phyloP scores from a whole-genome alignment of 2,888 invertebrate genomes.

The Ametastegia equiseti region DNA sequence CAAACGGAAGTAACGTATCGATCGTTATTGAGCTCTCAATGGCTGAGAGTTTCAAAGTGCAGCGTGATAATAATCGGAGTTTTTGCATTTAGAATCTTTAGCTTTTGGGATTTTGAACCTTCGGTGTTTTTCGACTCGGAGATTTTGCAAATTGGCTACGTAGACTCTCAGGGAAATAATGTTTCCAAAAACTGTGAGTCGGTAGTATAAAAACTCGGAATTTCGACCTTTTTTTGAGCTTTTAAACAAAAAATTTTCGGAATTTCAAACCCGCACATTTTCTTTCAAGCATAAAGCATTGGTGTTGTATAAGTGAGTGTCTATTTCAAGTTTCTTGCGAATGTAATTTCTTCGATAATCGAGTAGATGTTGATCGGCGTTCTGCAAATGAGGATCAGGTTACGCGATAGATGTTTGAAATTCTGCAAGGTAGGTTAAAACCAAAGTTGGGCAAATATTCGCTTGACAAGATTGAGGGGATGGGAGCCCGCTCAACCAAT shows the following conservation, averaged over 20 bases:
- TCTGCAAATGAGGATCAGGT: slow-evolving; percentile 15
- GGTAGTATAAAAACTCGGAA: too few species aligned
- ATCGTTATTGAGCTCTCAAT: background rate
- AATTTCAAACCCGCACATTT: background rate
- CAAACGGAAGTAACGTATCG: background rate
- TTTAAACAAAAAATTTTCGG: too few species aligned
- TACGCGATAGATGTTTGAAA: background rate
- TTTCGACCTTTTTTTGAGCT: too few species aligned
- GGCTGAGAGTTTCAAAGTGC: background rate
- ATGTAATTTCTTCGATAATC: background rate
- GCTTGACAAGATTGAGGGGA: background rate
- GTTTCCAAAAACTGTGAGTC: too few species aligned
- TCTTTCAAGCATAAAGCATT: background rate
- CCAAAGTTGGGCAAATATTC: slow-evolving; percentile 21
- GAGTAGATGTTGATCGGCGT: background rate
- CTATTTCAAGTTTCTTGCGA: background rate
- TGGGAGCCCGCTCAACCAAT: background rate
- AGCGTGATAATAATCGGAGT: background rate
- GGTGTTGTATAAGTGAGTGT: background rate
- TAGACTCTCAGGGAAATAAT: too few species aligned
- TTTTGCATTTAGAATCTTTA: background rate
- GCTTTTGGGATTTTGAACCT: too few species aligned
- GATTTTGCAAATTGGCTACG: too few species aligned
- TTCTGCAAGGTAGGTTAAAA: background rate
- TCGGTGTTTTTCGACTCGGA: too few species aligned